Percentiles rank a stretch among this genome's conserved stretches.
phyloP scores from a whole-genome alignment of 2,888 invertebrate species.

The Latheticus oryzae region DNA sequence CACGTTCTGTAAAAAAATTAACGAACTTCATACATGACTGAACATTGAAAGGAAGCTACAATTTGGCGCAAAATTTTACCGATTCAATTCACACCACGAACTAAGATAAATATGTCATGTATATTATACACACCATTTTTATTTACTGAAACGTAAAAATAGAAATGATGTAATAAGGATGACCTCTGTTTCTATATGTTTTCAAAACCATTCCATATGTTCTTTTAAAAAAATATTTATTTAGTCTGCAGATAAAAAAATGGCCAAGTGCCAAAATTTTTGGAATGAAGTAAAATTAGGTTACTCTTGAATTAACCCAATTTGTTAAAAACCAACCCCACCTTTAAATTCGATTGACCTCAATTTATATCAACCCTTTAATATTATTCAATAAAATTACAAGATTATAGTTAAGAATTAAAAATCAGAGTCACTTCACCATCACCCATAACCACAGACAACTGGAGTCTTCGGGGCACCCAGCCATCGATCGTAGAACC shows the following conservation, averaged over 20 bases:
- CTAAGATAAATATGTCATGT: conserved; percentile 12
- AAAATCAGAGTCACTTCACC: conserved; percentile 30
- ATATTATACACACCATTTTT: conserved; percentile 15
- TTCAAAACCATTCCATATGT: neutral
- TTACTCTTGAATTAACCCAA: conserved; percentile 20
- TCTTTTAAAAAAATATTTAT: no score
- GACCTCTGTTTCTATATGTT: conserved; percentile 36
- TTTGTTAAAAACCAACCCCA: conserved; percentile 15
- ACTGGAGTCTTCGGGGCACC: conserved; percentile 56
- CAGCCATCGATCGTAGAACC: conserved; percentile 49
- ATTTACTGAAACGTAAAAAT: conserved; percentile 40
- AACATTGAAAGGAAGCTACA: no score
- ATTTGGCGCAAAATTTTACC: no score
- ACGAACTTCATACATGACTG: no score
- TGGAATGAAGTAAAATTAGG: conserved; percentile 14
- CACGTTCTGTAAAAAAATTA: no score
- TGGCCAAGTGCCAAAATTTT: conserved; percentile 14
- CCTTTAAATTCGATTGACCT: conserved; percentile 16
- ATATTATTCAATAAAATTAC: conserved; percentile 1
- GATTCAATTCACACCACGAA: no score
- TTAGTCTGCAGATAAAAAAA: no score
- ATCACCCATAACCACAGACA: conserved; percentile 61
- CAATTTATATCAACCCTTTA: conserved; percentile 6
- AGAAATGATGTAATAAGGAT: conserved; percentile 43
- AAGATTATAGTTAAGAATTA: neutral